A percentile compares a stretch with the other conserved stretches of the same genome.
Conservation (phyloP, 2,888 invertebrate genomes). For the Meandrusa payeni region DNA sequence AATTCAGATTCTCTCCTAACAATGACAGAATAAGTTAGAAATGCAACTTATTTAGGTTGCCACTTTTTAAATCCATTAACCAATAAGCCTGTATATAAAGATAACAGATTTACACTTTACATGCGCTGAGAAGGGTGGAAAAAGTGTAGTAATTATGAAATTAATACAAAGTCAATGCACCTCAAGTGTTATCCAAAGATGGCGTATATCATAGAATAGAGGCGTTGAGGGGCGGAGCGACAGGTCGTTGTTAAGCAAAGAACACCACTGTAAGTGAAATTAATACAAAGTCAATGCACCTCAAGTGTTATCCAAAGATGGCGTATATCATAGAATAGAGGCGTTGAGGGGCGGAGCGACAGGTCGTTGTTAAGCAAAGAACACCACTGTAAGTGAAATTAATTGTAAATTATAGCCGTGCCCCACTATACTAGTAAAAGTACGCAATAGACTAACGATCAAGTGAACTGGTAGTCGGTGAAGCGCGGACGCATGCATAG, state of each 20-base stretch:
- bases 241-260: not conserved
- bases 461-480: conserved; percentile 4
- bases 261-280: not conserved
- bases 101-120: no score
- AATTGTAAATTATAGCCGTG: not conserved
- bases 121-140: no score
- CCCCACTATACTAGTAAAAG: conserved; percentile 9
- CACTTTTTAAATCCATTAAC: no score
- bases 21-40: no score
- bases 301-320: not conserved
- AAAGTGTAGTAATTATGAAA: no score
- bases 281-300: no score
- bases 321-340: not conserved
- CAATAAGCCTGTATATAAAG: no score
- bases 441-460: conserved; percentile 1
- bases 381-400: conserved; percentile 5
- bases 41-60: no score
- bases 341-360: not conserved
- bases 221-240: conserved; percentile 1
- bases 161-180: no score
- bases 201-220: not conserved
- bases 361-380: not conserved
- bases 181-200: not conserved
- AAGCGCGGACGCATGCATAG: conserved; percentile 5
- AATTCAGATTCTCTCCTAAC: no score